Base-by-base conservation (phyloP, 2,888 invertebrate genomes). In the Eupeodes luniger region DNA sequence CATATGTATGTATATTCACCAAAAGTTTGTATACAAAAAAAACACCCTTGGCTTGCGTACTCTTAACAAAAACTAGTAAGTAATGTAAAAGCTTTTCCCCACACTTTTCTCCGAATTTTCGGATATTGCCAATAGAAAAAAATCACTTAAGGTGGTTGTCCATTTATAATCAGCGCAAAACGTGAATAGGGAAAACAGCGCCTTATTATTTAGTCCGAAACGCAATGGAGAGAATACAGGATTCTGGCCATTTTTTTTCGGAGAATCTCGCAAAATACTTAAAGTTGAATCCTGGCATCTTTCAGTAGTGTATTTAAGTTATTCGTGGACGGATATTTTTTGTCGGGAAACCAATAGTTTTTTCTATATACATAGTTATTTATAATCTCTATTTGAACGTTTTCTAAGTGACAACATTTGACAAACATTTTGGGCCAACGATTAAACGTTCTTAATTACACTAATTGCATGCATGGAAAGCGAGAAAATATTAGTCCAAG, bases 301-400 rank as follows among this genome's bases (percentile, higher is more conserved):
- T 69, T 81, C 87, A 88, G 87, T 88, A 74, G 69, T 85, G 74
- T 81, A 80, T 81, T 85, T 62, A 67, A 77, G 84, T 76, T 78
- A 72, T 57, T 57, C 67, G 85, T 57, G 81, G 27, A 34, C 66
- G 77, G 77, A 67, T 19, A 66, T 57, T 53, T 59, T 70, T 83
- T 47, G 64, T 62, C 61, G 61, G 36, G 36, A 79, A 66, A 75
- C 59, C 16, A 66, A 47, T 34, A 0, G 72, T 47, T 19, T 14
- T 57, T 47, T 10, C 19, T 57, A 40, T 36, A 0, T 69, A 19
- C 27, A 53, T 27, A 64, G 1, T 40, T 44, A 36, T 76, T 64
- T 19, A 16, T 66, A 9, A 1, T 27, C 27, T 27, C 14, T 55
- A 12, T 61, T 14, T 67, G 19, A n/a, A 16, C 51, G 19, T 12